These are phyloP conservation scores for Meta bourneti DNA, from an alignment of 2,888 invertebrate genomes.

Conservation along the genomic window DNA sequence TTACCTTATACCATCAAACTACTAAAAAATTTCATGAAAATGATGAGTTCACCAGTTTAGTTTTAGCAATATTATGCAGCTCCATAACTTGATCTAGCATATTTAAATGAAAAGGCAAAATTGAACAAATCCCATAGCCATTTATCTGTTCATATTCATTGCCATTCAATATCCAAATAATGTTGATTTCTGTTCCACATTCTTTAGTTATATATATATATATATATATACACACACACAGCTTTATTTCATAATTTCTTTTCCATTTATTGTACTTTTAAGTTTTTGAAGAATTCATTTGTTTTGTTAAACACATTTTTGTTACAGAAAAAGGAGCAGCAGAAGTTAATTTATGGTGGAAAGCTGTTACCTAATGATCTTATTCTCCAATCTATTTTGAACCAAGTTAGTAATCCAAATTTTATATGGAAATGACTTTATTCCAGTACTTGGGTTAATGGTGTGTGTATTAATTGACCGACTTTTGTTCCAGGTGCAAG, in stretches of 20 bases:
- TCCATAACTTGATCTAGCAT: too few relatives aligned
- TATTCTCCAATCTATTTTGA: conserved; percentile 89
- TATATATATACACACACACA: too few relatives aligned
- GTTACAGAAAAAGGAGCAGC: conserved; percentile 84
- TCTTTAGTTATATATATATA: too few relatives aligned
- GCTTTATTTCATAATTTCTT: neutral
- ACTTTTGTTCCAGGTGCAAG: conserved; percentile 54
- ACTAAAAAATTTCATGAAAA: too few relatives aligned
- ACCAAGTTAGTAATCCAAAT: conserved; percentile 33
- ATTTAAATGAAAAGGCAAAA: too few relatives aligned
- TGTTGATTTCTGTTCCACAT: too few relatives aligned
- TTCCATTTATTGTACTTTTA: neutral
- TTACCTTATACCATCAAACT: too few relatives aligned
- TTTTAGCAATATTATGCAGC: too few relatives aligned
- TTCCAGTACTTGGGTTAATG: neutral
- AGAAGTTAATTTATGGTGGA: conserved; percentile 96
- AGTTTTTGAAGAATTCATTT: neutral
- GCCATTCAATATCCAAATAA: too few relatives aligned
- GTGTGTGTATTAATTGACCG: neutral
- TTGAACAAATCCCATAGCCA: too few relatives aligned
- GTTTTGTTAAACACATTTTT: neutral
- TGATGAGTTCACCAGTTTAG: too few relatives aligned
- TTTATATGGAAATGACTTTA: neutral
- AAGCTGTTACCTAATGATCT: conserved; percentile 90
- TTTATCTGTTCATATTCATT: too few relatives aligned